Evolutionary conservation across 2,113 vertebrate genomes (phyloP).

Genomic region (Tetrax tetrax): DNA sequence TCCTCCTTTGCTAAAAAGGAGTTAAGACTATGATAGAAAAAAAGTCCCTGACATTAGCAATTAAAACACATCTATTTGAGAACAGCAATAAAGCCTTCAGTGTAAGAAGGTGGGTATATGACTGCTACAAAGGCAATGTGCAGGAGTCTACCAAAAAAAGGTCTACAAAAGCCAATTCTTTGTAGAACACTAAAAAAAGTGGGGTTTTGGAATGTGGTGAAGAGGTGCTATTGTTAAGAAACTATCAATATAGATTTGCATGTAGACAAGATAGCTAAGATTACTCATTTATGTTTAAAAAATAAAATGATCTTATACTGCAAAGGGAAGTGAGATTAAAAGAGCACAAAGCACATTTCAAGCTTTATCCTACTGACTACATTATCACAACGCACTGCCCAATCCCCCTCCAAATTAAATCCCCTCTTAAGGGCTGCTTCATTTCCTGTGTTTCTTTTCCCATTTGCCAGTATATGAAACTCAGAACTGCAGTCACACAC

Average conservation of each 20-base stretch:
- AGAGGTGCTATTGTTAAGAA: neutral
- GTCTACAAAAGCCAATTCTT: neutral
- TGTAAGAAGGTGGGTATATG: rapidly evolving
- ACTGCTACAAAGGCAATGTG: neutral
- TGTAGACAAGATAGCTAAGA: neutral
- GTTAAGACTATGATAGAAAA: neutral
- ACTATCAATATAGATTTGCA: neutral
- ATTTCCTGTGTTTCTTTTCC: neutral
- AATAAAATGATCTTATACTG: neutral
- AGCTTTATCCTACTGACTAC: neutral
- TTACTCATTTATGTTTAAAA: neutral
- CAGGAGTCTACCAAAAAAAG: neutral
- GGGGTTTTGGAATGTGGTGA: neutral
- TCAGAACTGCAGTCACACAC: neutral
- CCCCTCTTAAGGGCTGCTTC: neutral
- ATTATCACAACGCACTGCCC: neutral
- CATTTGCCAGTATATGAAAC: neutral
- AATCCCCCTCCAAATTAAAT: neutral
- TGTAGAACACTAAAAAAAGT: neutral
- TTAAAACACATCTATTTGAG: neutral
- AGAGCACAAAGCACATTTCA: neutral
- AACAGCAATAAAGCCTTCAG: neutral
- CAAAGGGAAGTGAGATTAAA: neutral
- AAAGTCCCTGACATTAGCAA: neutral
- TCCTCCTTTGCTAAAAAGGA: neutral